These are phyloP conservation scores for Lasius fuliginosus DNA, from an alignment of 2,888 invertebrate species.

Conservation along the genomic window DNA sequence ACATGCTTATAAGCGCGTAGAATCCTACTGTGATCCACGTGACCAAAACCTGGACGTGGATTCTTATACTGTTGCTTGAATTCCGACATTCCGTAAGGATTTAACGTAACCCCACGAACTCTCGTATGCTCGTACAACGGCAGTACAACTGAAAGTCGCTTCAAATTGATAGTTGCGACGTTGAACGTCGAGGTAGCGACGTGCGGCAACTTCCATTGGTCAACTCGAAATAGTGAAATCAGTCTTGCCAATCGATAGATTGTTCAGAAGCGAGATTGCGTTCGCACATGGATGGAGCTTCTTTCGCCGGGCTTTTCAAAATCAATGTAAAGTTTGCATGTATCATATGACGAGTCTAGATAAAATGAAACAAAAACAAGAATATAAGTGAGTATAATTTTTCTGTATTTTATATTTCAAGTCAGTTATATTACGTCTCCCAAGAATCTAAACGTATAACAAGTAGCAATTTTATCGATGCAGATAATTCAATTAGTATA, in stretches of 20 bases:
- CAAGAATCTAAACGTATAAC: too few species aligned
- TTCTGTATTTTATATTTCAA: neutral
- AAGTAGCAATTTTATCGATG: too few species aligned
- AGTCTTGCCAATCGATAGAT: too few species aligned
- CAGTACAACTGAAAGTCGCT: conserved; percentile 38
- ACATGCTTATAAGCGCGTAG: conserved; percentile 57
- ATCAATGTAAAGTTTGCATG: too few species aligned
- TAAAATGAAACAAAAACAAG: neutral
- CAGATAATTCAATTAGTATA: too few species aligned
- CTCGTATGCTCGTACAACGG: neutral
- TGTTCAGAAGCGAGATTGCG: too few species aligned
- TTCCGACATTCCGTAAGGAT: conserved; percentile 43
- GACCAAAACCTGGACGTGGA: conserved; percentile 42
- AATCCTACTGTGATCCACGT: conserved; percentile 40
- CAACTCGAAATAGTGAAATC: too few species aligned
- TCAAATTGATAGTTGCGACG: conserved; percentile 22
- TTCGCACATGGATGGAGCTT: neutral
- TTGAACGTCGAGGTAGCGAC: neutral
- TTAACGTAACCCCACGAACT: neutral
- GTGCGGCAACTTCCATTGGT: neutral
- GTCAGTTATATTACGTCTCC: neutral
- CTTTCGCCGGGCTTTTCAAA: too few species aligned
- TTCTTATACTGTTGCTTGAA: conserved; percentile 63
- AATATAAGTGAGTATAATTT: neutral
- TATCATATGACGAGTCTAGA: neutral